Evolutionary conservation across 2,113 vertebrate genomes (phyloP), one percentile per base, ranked within the genome.

Genomic region (Pogona vitticeps): DNA sequence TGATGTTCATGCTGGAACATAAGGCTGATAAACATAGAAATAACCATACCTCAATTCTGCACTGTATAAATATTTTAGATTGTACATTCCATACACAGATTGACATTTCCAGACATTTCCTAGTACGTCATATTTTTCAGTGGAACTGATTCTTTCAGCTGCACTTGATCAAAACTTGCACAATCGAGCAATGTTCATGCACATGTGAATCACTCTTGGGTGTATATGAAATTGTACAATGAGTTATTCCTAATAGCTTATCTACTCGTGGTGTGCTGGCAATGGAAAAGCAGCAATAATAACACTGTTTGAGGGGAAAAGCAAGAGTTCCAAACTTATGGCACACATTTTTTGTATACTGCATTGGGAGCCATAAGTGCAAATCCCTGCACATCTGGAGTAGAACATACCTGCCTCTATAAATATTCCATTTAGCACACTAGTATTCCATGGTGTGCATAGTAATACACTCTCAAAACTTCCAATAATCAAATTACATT

Each of bases 401-500:
- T 63, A 83, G 38, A 78, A 65, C 28, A 42, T 86, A 33, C 10
- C 10, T 85, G 76, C 81, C 86, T 90, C 80, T 78, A 75, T 90
- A 89, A 26, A 40, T 56, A 52, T 56, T 83, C 70, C 40, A 80
- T 71, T 3, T 31, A 70, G 56, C 81, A 52, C 76, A 80, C 75
- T 38, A 10, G 3, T 88, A 36, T 81, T 86, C 83, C 58, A 28
- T 71, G 80, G 42, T 77, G 1, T 52, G 14, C 70, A n/a, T 56
- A 78, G 83, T 0, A 4, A 65, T 83, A 65, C 2, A 10, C 3
- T n/a, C 8, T 70, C 61, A 28, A 1, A 70, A 70, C 56, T 82
- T 89, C 31, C 7, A 59, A 82, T 83, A 83, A 84, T 88, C 76
- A 88, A 78, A 80, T 80, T 78, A 88, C 67, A n/a, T 38, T 89